Evolutionary conservation across 2,888 invertebrate species (phyloP), one percentile per base, ranked within the genome.

Genomic region (Drepana falcataria): DNA sequence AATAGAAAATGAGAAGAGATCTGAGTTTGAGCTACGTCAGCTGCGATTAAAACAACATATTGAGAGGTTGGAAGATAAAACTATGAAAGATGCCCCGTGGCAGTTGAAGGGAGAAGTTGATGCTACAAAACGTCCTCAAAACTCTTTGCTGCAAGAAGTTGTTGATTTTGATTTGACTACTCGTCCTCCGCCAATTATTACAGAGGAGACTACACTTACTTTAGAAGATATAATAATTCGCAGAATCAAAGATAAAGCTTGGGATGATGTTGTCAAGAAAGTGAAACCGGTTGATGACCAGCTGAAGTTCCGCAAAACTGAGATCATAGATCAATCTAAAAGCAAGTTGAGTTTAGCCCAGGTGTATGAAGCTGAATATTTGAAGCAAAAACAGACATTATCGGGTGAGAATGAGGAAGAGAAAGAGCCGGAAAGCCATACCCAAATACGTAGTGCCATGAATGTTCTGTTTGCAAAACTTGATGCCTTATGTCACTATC

Each of bases 261-360:
- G 96, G 95, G 98, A 99, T 80, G 98, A 99, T 83, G 98, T 98
- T 0, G 94, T 94, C 59, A 93, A 95, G 52, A 98, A 97, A 89
- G 93, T 94, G 35, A 97, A 97, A 77, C 96, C 96, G 0, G 93
- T 95, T 1, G 95, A 96, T 59, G 95, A 96, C 7, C 95, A 96
- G 2, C 90, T 95, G 49, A 95, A 96, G 59, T 98, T 95, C 79
- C 97, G 97, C 71, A 98, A 98, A 76, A 94, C 96, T 62, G 91
- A 98, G 55, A 93, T 97, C 0, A 86, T 99, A 49, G 96, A 99
- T 82, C 97, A 98, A 67, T 96, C 98, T 71, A 99, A 99, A 77
- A 98, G 98, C 72, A 98, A 99, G 86, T 91, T 95, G 59, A 98
- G 98, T 53, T 92, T 99, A 53, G 96, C 98, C 0, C 95, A 99